These are phyloP conservation scores for Colistium nudipinnis DNA, from an alignment of 2,113 vertebrate genomes.

Conservation along the genomic window DNA sequence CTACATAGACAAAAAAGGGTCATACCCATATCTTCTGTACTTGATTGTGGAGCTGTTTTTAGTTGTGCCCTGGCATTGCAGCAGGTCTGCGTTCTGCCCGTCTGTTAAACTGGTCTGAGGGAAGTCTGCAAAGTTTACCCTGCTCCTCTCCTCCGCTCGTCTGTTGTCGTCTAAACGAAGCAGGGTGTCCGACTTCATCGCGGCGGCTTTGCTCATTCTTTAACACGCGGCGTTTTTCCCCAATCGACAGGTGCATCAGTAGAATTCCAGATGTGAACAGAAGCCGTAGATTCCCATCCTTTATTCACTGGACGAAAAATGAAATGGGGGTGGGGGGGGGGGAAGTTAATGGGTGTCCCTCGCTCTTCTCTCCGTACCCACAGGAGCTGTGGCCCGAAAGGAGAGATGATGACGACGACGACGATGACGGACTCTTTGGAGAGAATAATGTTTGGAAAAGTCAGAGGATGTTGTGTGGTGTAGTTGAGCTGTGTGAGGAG, in stretches of 20 bases:
- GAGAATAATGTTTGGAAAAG: slow-evolving; percentile 65
- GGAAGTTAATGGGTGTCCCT: neutral
- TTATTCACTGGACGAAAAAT: neutral
- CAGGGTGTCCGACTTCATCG: slow-evolving; percentile 84
- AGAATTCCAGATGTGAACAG: slow-evolving; percentile 34
- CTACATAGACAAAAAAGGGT: no score
- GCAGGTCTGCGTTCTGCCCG: slow-evolving; percentile 64
- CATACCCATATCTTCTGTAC: slow-evolving; percentile 89
- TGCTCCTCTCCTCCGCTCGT: slow-evolving; percentile 75
- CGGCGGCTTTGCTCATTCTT: slow-evolving; percentile 86
- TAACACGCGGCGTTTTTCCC: slow-evolving; percentile 6
- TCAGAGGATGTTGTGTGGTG: slow-evolving; percentile 66
- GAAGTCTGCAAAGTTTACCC: slow-evolving; percentile 77
- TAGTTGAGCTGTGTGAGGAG: slow-evolving; percentile 61
- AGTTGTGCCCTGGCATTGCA: slow-evolving; percentile 79
- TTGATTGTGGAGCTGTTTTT: slow-evolving; percentile 82
- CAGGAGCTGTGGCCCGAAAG: neutral
- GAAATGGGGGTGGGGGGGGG: no score
- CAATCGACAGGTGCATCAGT: slow-evolving; percentile 67
- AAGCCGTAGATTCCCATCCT: slow-evolving; percentile 55
- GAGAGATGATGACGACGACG: slow-evolving; percentile 39
- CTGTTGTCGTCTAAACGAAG: slow-evolving; percentile 84
- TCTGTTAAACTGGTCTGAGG: slow-evolving; percentile 59
- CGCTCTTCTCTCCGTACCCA: slow-evolving; percentile 3
- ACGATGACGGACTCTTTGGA: slow-evolving; percentile 34